Evolutionary conservation across 2,888 invertebrate genomes (phyloP).

Genomic region (Phaedon cochleariae): DNA sequence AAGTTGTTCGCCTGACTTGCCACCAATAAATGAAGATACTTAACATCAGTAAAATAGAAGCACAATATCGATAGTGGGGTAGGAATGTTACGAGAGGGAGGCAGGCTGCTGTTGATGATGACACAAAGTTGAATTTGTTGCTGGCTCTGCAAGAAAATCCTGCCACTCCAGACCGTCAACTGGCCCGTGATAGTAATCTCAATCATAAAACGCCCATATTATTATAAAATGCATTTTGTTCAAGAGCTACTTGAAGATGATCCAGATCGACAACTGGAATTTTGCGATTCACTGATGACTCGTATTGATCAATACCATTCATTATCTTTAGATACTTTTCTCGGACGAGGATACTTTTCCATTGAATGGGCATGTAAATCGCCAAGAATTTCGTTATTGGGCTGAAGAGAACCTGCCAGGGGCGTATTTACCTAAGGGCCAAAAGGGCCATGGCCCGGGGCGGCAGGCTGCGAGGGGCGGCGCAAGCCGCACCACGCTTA

Average conservation of each 20-base stretch:
- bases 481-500: no score
- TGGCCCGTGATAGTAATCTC: constrained; percentile 16
- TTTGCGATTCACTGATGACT: constrained; percentile 25
- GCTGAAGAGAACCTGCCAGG: no score
- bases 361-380: constrained; percentile 18
- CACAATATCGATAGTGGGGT: not conserved
- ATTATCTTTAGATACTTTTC: constrained; percentile 5
- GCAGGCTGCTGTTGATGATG: not conserved
- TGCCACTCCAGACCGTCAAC: constrained; percentile 14
- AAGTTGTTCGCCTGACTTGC: no score
- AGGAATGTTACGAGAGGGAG: no score
- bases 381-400: not conserved
- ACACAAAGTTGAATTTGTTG: constrained; percentile 21
- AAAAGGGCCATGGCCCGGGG: no score
- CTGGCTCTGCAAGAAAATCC: constrained; percentile 22
- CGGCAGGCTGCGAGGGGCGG: no score
- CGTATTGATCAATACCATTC: constrained; percentile 10
- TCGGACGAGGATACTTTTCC: constrained; percentile 24
- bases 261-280: constrained; percentile 25
- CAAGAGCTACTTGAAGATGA: constrained; percentile 20
- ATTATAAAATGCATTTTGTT: not conserved
- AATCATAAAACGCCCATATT: constrained; percentile 11
- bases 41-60: no score
- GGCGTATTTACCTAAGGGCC: no score
- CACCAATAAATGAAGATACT: no score